Conservation (phyloP, 2,797 vertebrate genomes). For the Microcaecilia unicolor region DNA sequence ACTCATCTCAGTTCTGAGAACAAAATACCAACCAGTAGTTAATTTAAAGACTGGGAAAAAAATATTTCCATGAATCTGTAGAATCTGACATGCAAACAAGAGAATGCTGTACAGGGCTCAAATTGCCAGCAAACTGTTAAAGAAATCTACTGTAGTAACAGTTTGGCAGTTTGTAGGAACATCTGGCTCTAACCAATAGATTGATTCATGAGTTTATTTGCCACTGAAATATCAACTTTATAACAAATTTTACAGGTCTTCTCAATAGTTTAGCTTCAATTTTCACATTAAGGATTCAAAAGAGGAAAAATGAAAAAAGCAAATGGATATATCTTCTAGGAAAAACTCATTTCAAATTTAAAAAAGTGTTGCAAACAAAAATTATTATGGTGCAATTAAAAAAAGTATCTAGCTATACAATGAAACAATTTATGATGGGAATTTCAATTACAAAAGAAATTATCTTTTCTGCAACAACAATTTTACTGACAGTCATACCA, state of each 20-base stretch:
- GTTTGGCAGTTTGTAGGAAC: too few relatives aligned
- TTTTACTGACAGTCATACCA: constrained; percentile 53
- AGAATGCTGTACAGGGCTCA: too few relatives aligned
- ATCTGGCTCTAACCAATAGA: too few relatives aligned
- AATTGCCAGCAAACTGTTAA: too few relatives aligned
- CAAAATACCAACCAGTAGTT: too few relatives aligned
- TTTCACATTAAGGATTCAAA: not conserved
- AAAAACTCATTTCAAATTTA: not conserved
- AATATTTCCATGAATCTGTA: too few relatives aligned
- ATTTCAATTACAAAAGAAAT: constrained; percentile 49
- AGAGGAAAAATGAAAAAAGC: not conserved
- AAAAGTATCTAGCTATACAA: constrained; percentile 43
- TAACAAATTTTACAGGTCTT: fast-evolving
- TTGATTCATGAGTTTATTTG: too few relatives aligned
- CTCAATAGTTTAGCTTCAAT: not conserved
- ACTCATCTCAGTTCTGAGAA: too few relatives aligned
- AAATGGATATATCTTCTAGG: not conserved
- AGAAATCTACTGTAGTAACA: too few relatives aligned
- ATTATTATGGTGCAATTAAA: constrained; percentile 25
- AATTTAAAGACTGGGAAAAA: too few relatives aligned
- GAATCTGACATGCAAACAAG: too few relatives aligned
- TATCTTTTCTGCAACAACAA: constrained; percentile 43
- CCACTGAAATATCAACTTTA: not conserved
- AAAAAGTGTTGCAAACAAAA: constrained; percentile 1
- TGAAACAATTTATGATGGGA: constrained; percentile 42